These are phyloP conservation scores for Meles meles DNA, from an alignment of 2,113 vertebrate species.

Conservation along the genomic window DNA sequence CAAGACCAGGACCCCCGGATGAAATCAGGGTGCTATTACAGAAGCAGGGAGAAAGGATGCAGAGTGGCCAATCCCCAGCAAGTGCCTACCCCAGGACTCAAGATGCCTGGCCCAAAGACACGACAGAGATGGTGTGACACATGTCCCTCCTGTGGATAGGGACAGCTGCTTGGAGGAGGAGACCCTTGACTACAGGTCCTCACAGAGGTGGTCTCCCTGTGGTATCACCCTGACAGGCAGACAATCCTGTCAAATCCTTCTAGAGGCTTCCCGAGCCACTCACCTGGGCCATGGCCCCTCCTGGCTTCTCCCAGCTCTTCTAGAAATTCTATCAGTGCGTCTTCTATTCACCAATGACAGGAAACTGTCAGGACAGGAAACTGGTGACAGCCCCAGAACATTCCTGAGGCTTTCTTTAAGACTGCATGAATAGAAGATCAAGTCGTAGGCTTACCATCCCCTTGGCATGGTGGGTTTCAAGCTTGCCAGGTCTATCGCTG, in stretches of 20 bases:
- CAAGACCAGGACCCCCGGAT: neutral
- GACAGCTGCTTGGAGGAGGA: neutral
- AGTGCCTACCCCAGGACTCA: neutral
- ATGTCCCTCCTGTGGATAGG: neutral
- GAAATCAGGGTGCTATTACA: neutral
- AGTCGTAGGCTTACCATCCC: neutral
- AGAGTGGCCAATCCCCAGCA: neutral
- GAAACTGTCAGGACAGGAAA: neutral
- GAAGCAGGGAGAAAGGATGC: neutral
- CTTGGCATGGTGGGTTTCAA: neutral
- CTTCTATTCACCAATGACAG: neutral
- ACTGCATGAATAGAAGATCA: neutral
- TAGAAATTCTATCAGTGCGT: neutral
- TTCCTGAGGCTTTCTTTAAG: neutral
- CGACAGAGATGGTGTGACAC: accelerated
- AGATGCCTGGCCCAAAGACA: neutral
- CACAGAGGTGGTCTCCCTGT: neutral
- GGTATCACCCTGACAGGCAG: neutral
- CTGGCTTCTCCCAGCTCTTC: neutral
- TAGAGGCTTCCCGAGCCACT: neutral
- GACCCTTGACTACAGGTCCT: neutral
- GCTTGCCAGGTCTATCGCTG: neutral
- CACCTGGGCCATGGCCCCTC: neutral
- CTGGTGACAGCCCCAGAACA: neutral
- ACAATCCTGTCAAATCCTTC: neutral